Conservation (phyloP, 2,797 vertebrate genomes). For the Carapus acus region DNA sequence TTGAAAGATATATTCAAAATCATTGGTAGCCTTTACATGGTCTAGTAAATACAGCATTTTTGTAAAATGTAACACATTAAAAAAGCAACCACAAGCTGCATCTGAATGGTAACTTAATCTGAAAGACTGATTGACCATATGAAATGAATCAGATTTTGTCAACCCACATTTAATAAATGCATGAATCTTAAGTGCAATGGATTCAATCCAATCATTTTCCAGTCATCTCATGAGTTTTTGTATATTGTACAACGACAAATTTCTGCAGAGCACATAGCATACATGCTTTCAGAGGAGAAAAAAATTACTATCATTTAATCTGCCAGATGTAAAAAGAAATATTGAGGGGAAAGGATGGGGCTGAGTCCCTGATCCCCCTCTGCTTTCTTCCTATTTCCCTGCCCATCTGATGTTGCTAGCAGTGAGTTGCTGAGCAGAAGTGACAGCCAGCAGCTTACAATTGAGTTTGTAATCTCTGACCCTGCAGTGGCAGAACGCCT, state of each 20-base stretch:
- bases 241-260: no score
- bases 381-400: conserved; percentile 42
- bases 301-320: conserved; percentile 13
- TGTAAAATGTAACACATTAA: conserved; percentile 7
- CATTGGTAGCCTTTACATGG: not conserved
- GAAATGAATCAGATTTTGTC: no score
- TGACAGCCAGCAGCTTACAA: conserved; percentile 58
- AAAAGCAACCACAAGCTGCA: no score
- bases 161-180: no score
- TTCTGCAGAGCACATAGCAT: no score
- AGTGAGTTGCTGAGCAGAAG: conserved; percentile 66
- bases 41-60: not conserved
- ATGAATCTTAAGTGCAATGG: no score
- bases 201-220: no score
- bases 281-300: no score
- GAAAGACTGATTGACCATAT: not conserved
- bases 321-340: conserved; percentile 38
- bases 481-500: conserved; percentile 53
- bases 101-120: not conserved
- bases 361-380: conserved; percentile 29
- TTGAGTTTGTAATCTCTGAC: conserved; percentile 69
- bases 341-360: conserved; percentile 36
- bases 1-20: no score
- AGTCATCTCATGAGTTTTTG: no score
- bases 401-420: conserved; percentile 46